Base-by-base conservation (phyloP, 2,797 vertebrate species). In the Furcifer pardalis region DNA sequence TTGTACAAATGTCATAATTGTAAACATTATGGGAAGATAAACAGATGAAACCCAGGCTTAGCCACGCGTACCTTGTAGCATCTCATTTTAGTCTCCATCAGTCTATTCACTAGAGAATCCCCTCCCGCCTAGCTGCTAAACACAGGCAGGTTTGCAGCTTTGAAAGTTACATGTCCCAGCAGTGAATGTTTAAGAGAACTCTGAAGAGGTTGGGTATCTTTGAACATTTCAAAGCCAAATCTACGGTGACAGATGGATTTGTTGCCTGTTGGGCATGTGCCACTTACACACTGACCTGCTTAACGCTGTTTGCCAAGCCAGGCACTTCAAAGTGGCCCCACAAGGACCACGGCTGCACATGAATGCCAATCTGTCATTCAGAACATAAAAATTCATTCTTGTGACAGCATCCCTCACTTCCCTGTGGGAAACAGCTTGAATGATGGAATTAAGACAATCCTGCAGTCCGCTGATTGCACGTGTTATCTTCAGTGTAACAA, bases 301-400 rank as follows among this genome's bases (percentile, higher is more conserved):
- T 10, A 99, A 91, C 65, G 97, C 95, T 2, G 92, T 90, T 74
- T 97, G 97, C 97, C 98, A 99, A 81, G 90, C 92, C 90, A 97
- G 93, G 69, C 93, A 95, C 85, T 94, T 95, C 82, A 98, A 96
- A 68, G 92, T 92, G 59, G 87, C 84, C 90, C 94, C 96, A 93
- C 94, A 96, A 83, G 93, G 94, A 81, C 95, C 94, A 59, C 92
- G 83, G 79, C 82, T 71, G 60, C 92, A 94, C 91, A 96, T 97
- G 65, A 97, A 92, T 78, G 96, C 96, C 90, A 99, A 91, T 77
- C 92, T 97, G 92, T 98, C 98, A 80, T 97, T 97, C 85, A 99
- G 93, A 90, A 98, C 89, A 89, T 98, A 97, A 91, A 98, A 97
- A 81, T 94, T 95, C 93, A 99, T 97, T 87, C 96, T 96, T 49